Percentiles rank a stretch among this genome's conserved stretches.
These are phyloP conservation scores for Rhinella marina DNA, from an alignment of 2,797 vertebrate species.

Conservation along the genomic window DNA sequence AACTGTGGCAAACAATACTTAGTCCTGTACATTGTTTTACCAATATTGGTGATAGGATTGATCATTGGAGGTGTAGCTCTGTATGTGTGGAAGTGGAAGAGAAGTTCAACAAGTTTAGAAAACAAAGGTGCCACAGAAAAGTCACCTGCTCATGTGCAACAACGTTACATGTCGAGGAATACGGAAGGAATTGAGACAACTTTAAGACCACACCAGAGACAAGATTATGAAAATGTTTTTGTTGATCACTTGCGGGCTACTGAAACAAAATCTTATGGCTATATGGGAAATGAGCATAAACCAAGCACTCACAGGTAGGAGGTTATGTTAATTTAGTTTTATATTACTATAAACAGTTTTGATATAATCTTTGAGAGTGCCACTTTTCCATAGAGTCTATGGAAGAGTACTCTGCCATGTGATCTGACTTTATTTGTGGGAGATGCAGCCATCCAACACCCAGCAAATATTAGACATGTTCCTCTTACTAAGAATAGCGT, in stretches of 20 bases:
- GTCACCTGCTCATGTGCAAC: slow-evolving; percentile 53
- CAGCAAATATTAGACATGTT: no score
- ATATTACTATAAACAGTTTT: no score
- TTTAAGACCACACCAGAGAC: not conserved
- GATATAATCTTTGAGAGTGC: no score
- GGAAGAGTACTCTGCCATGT: no score
- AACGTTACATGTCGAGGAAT: slow-evolving; percentile 57
- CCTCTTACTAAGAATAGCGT: no score
- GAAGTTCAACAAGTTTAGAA: slow-evolving; percentile 8
- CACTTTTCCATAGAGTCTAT: no score
- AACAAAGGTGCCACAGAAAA: slow-evolving; percentile 14
- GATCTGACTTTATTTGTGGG: no score
- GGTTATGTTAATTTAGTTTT: not conserved
- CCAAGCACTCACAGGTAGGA: not conserved
- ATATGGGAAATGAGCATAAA: not conserved
- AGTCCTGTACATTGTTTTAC: not conserved
- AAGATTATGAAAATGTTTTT: slow-evolving; percentile 69
- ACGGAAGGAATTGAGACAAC: not conserved
- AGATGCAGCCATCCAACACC: no score
- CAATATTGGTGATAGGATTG: not conserved
- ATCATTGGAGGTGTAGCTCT: not conserved
- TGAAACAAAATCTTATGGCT: not conserved
- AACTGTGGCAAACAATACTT: fast-evolving
- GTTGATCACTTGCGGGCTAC: slow-evolving; percentile 27
- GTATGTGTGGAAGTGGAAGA: slow-evolving; percentile 10